These are phyloP conservation scores for Metacarcinus magister DNA, from an alignment of 2,888 invertebrate species.

Conservation along the genomic window DNA sequence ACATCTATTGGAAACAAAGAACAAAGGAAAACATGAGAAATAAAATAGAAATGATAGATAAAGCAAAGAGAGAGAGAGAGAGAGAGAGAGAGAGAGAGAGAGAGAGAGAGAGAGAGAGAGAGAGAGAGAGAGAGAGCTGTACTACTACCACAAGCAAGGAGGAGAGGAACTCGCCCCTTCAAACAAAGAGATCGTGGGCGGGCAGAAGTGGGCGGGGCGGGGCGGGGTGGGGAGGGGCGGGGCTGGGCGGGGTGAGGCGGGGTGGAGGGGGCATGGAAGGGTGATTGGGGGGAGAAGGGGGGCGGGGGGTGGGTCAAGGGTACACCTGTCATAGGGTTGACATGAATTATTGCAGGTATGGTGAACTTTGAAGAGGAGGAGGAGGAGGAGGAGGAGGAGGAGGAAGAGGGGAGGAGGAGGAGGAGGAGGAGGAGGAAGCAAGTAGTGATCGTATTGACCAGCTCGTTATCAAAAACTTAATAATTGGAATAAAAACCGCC, in stretches of 20 bases:
- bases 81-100: conserved; percentile 48
- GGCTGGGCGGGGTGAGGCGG: background rate
- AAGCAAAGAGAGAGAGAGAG: conserved; percentile 6
- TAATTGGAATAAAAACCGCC: background rate
- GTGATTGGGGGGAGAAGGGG: background rate
- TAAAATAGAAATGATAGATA: no score
- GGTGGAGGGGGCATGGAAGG: background rate
- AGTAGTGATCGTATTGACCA: background rate
- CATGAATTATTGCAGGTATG: background rate
- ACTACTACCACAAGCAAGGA: background rate
- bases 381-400: no score
- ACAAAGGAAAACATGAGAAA: background rate
- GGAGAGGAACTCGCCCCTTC: background rate
- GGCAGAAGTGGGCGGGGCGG: no score
- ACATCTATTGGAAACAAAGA: background rate
- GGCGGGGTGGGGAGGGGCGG: background rate
- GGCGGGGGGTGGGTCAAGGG: background rate
- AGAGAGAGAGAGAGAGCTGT: background rate
- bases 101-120: conserved; percentile 4
- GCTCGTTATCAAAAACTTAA: background rate
- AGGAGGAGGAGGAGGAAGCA: no score
- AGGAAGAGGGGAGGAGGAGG: no score
- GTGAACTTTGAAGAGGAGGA: background rate
- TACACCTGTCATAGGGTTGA: background rate
- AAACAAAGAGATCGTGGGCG: background rate